Conservation (phyloP, 2,888 invertebrate genomes). For the Agrochola lota region DNA sequence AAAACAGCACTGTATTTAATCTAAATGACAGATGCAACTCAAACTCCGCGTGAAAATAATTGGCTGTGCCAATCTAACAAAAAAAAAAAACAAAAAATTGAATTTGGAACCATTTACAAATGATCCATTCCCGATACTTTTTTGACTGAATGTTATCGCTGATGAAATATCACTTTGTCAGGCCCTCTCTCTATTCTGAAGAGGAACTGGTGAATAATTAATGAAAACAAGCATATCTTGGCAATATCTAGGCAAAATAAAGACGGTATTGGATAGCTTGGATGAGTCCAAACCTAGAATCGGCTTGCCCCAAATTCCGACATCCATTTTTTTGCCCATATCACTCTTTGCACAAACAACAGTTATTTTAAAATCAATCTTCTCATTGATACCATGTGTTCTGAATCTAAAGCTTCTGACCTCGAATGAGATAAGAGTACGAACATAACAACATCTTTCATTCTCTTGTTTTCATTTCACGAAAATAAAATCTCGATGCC, state of each 20-base stretch:
- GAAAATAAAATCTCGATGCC: constrained; percentile 48
- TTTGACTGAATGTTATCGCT: too few relatives aligned
- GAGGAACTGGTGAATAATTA: too few relatives aligned
- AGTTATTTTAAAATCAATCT: constrained; percentile 27
- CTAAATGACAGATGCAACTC: too few relatives aligned
- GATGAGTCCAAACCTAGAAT: neutral
- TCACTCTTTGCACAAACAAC: constrained; percentile 2
- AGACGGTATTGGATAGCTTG: neutral
- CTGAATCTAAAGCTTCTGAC: constrained; percentile 20
- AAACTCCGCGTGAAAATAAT: too few relatives aligned
- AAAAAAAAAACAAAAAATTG: too few relatives aligned
- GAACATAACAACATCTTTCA: constrained; percentile 31
- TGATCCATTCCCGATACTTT: too few relatives aligned
- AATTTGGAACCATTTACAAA: too few relatives aligned
- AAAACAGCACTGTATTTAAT: too few relatives aligned
- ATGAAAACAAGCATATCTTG: neutral
- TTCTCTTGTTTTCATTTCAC: constrained; percentile 44
- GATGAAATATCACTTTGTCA: too few relatives aligned
- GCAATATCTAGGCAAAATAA: neutral
- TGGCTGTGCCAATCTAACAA: too few relatives aligned
- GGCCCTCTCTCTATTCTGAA: too few relatives aligned
- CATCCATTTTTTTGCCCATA: neutral
- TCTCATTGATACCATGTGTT: constrained; percentile 35
- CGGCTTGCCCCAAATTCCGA: neutral
- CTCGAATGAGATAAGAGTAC: constrained; percentile 37